phyloP scores from a whole-genome alignment of 2,113 vertebrate genomes.

The Notarius lentiginosus region DNA sequence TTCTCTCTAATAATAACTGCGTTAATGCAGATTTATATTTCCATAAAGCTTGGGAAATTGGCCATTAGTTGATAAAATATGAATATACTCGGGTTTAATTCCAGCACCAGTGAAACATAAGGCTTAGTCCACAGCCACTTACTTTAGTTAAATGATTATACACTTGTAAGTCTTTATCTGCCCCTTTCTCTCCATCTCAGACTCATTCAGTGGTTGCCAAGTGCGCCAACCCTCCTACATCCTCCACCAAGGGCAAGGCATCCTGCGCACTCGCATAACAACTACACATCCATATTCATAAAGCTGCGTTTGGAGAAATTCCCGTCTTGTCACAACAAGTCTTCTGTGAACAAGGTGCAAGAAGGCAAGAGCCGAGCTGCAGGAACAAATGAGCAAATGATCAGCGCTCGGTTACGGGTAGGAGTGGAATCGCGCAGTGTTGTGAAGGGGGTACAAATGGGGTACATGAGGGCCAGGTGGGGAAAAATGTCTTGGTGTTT shows the following conservation, averaged over 20 bases:
- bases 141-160: background rate
- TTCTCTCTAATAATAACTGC: background rate
- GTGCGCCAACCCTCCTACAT: background rate
- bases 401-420: background rate
- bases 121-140: background rate
- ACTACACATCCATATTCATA: conserved; percentile 59
- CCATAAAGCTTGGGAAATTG: background rate
- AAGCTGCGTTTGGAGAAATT: conserved; percentile 58
- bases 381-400: conserved; percentile 48
- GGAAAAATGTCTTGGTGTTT: background rate
- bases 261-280: conserved; percentile 35
- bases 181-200: background rate
- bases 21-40: background rate
- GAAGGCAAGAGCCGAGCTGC: background rate
- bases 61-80: background rate
- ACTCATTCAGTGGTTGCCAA: conserved; percentile 9
- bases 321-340: conserved; percentile 59
- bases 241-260: conserved; percentile 3
- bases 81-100: background rate
- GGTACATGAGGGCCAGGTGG: background rate
- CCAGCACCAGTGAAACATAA: background rate
- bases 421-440: background rate
- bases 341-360: conserved; percentile 36
- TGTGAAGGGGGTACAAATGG: background rate
- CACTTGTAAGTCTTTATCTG: background rate